These are phyloP conservation scores for Andrena trimmerana DNA, from an alignment of 2,888 invertebrate genomes.

Conservation along the genomic window DNA sequence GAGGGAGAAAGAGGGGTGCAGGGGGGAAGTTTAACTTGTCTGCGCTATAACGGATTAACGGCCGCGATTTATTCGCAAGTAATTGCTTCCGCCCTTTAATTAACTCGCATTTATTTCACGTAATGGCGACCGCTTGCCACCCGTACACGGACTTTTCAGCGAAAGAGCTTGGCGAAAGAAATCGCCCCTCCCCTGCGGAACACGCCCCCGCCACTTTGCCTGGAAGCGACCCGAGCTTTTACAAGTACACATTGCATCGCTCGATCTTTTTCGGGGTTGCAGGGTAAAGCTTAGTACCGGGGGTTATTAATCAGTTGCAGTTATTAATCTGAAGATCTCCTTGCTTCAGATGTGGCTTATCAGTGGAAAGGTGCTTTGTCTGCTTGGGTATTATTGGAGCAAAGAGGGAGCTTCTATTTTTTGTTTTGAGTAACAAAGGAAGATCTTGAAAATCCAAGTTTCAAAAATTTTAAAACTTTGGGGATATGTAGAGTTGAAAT, in stretches of 20 bases:
- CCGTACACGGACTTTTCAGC: constrained; percentile 55
- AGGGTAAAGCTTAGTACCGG: too few species aligned
- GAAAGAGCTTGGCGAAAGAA: constrained; percentile 21
- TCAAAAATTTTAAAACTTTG: too few species aligned
- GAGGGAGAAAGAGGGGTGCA: constrained; percentile 6
- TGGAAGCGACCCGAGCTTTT: background rate
- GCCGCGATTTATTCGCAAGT: constrained; percentile 82
- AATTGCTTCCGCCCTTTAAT: constrained; percentile 84
- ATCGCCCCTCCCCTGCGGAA: background rate
- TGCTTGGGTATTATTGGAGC: too few species aligned
- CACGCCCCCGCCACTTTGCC: background rate
- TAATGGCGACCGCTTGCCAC: constrained; percentile 79
- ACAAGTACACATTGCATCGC: background rate
- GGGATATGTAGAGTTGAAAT: too few species aligned
- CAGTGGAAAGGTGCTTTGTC: too few species aligned
- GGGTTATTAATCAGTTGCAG: background rate
- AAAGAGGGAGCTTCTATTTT: too few species aligned
- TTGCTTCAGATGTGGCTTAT: too few species aligned
- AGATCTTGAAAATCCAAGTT: too few species aligned
- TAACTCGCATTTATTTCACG: constrained; percentile 84
- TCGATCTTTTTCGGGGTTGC: background rate
- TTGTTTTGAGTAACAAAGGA: too few species aligned
- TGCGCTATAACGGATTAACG: constrained; percentile 84
- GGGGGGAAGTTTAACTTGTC: constrained; percentile 82
- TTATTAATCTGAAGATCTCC: too few species aligned